Percentiles rank a stretch among this genome's conserved stretches.
These are phyloP conservation scores for Willowsia nigromaculata DNA, from an alignment of 2,888 invertebrate species.

Conservation along the genomic window DNA sequence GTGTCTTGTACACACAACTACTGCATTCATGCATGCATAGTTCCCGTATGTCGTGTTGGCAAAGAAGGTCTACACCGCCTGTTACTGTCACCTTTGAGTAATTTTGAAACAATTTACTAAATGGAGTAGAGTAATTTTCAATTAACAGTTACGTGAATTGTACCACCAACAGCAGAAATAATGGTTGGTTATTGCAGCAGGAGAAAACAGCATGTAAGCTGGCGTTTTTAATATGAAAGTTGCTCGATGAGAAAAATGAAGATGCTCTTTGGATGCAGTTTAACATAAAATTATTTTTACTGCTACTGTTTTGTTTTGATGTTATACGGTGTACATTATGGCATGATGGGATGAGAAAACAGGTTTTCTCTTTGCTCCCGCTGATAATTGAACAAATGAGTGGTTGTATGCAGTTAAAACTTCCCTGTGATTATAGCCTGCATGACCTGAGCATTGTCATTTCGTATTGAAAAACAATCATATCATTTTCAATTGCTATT, in stretches of 20 bases:
- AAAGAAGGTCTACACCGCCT: not conserved
- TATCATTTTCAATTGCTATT: constrained; percentile 5
- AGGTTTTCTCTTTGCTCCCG: not conserved
- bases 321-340: not conserved
- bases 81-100: constrained; percentile 8
- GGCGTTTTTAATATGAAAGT: constrained; percentile 19
- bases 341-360: not conserved
- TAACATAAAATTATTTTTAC: not conserved
- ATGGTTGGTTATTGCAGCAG: not conserved
- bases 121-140: constrained; percentile 51
- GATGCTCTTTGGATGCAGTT: not conserved
- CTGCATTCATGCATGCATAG: not conserved
- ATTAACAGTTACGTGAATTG: constrained; percentile 57
- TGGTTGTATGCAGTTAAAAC: not conserved
- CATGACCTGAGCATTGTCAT: not conserved
- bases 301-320: not conserved
- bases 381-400: constrained; percentile 21
- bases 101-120: constrained; percentile 26
- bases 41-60: not conserved
- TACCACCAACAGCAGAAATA: not conserved
- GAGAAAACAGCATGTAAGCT: not conserved
- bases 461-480: not conserved
- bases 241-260: constrained; percentile 5
- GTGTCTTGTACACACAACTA: too few relatives aligned
- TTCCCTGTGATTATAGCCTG: not conserved